A percentile compares a stretch with the other conserved stretches of the same genome.
Conservation (phyloP, 2,113 vertebrate species). For the Speoplatyrhinus poulsoni region DNA sequence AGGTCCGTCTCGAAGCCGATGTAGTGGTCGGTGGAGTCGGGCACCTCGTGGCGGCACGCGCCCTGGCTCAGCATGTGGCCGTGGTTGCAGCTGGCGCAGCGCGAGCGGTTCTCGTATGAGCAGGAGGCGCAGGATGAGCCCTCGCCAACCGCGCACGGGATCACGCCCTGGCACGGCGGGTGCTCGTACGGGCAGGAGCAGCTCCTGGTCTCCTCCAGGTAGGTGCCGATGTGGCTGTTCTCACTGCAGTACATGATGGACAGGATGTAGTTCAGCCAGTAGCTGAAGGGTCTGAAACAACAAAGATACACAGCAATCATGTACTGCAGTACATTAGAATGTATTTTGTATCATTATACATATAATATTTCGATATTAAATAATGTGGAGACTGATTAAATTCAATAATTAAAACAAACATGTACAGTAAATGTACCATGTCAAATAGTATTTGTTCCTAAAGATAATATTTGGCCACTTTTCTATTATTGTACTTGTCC, state of each 20-base stretch:
- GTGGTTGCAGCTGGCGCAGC: slow-evolving; percentile 79
- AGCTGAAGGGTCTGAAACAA: slow-evolving; percentile 70
- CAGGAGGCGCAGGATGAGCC: slow-evolving; percentile 76
- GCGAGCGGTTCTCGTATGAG: slow-evolving; percentile 79
- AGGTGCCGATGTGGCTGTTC: slow-evolving; percentile 79
- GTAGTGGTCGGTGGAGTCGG: slow-evolving; percentile 82
- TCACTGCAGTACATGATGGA: slow-evolving; percentile 84
- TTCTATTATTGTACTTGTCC: too few species aligned
- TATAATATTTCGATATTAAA: background rate
- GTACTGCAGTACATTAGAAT: background rate
- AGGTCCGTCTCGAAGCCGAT: slow-evolving; percentile 83
- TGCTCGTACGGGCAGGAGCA: slow-evolving; percentile 80
- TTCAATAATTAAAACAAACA: background rate
- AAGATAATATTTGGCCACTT: background rate
- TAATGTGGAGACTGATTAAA: background rate
- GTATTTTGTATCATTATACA: background rate
- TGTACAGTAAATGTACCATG: background rate
- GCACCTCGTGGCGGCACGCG: slow-evolving; percentile 75
- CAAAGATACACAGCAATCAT: background rate
- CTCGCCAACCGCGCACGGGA: slow-evolving; percentile 78
- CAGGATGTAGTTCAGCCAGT: slow-evolving; percentile 81
- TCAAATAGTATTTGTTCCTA: slow-evolving; percentile 9
- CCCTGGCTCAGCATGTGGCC: slow-evolving; percentile 82
- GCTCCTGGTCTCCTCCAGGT: slow-evolving; percentile 75
- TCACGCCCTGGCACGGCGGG: slow-evolving; percentile 74